Percentiles rank a stretch among this genome's conserved stretches.
phyloP scores from a whole-genome alignment of 2,797 vertebrate species.

The Vireo griseus region DNA sequence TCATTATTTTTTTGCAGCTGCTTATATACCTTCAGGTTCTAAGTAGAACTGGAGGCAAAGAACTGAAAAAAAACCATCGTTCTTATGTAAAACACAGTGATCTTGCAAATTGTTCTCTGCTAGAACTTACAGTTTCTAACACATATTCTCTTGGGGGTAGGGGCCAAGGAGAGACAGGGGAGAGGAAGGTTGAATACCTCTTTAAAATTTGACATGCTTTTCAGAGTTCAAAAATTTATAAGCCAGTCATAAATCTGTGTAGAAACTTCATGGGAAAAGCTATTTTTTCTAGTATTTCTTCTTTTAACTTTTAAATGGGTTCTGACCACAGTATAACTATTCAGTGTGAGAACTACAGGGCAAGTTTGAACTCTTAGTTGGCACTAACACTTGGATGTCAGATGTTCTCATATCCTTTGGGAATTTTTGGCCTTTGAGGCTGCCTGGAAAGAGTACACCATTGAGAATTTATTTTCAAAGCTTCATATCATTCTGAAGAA shows the following conservation, averaged over 20 bases:
- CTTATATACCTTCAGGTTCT: conserved; percentile 18
- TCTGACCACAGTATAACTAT: background rate
- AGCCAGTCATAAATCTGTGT: background rate
- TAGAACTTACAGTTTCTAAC: background rate
- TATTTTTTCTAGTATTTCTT: background rate
- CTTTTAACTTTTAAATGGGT: background rate
- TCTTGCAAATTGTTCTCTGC: background rate
- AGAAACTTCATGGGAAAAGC: background rate
- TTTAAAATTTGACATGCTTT: background rate
- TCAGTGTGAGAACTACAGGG: background rate
- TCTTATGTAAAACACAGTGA: rapidly evolving
- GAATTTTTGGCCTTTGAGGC: background rate
- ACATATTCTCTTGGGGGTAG: background rate
- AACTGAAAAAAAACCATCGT: background rate
- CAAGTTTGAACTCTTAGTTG: background rate
- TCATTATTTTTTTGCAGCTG: conserved; percentile 16
- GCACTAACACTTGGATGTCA: background rate
- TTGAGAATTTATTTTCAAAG: background rate
- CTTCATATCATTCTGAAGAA: background rate
- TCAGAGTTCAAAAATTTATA: background rate
- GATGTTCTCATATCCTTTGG: background rate
- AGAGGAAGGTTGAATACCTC: background rate
- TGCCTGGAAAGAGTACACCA: background rate
- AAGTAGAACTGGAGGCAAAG: background rate
- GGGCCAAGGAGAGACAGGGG: background rate